phyloP scores from a whole-genome alignment of 2,797 vertebrate species.

The Lemur catta region DNA sequence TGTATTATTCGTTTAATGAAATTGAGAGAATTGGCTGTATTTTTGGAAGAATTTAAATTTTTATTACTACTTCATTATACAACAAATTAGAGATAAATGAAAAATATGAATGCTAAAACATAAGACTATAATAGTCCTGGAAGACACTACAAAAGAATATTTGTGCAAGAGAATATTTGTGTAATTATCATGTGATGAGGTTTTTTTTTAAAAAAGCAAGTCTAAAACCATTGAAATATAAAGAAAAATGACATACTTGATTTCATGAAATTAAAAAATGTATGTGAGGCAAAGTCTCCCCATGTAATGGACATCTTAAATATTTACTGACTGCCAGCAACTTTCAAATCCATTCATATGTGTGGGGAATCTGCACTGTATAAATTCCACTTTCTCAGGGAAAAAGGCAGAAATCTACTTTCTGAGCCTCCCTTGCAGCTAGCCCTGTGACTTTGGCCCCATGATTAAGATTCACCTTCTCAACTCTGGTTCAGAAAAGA shows the following conservation, averaged over 20 bases:
- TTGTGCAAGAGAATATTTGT: background rate
- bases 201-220: background rate
- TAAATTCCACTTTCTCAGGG: background rate
- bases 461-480: background rate
- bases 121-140: background rate
- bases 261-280: background rate
- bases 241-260: background rate
- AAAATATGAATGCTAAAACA: background rate
- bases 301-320: background rate
- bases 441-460: background rate
- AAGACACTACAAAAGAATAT: background rate
- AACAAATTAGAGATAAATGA: background rate
- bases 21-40: background rate
- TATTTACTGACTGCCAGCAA: background rate
- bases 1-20: background rate
- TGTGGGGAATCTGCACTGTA: background rate
- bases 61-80: background rate
- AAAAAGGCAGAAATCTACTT: background rate
- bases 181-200: background rate
- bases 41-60: conserved; percentile 10
- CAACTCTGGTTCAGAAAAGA: background rate
- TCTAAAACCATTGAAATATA: background rate
- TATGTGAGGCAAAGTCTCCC: background rate
- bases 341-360: background rate
- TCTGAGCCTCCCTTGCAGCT: background rate